Evolutionary conservation across 2,797 vertebrate genomes (phyloP).

Genomic region (Anguilla obscura): DNA sequence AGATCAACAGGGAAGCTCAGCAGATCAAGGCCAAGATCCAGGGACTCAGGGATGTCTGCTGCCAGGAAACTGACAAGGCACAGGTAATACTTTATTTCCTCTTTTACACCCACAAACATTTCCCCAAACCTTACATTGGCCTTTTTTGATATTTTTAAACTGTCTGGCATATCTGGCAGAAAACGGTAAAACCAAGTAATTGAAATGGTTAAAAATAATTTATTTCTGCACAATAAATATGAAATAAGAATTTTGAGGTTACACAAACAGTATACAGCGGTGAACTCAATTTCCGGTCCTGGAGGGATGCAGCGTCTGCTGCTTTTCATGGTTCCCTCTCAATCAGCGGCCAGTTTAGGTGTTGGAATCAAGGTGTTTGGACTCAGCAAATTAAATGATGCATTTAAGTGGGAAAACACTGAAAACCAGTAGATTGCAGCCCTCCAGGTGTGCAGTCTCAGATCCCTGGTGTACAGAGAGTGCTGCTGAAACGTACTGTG

Average conservation of each 20-base stretch:
- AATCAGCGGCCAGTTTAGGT: neutral
- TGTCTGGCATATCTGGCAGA: neutral
- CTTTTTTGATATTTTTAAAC: neutral
- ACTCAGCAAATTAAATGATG: neutral
- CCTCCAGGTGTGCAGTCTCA: neutral
- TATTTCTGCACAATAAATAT: neutral
- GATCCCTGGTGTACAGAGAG: neutral
- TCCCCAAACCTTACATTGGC: neutral
- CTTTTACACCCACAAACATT: neutral
- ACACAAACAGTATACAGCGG: neutral
- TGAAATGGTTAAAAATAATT: neutral
- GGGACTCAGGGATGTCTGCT: conserved; percentile 65
- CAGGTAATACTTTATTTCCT: conserved; percentile 59
- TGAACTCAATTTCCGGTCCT: neutral
- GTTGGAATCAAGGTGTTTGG: neutral
- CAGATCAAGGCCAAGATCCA: conserved; percentile 70
- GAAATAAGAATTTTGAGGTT: neutral
- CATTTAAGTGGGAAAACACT: neutral
- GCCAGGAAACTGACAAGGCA: conserved; percentile 63
- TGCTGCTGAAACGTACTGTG: neutral
- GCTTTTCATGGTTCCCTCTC: too few species aligned
- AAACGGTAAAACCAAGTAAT: neutral
- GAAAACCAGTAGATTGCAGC: neutral
- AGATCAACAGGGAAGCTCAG: conserved; percentile 63
- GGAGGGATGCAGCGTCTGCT: neutral